phyloP scores from a whole-genome alignment of 2,797 vertebrate species.

The Cossypha dichroa region DNA sequence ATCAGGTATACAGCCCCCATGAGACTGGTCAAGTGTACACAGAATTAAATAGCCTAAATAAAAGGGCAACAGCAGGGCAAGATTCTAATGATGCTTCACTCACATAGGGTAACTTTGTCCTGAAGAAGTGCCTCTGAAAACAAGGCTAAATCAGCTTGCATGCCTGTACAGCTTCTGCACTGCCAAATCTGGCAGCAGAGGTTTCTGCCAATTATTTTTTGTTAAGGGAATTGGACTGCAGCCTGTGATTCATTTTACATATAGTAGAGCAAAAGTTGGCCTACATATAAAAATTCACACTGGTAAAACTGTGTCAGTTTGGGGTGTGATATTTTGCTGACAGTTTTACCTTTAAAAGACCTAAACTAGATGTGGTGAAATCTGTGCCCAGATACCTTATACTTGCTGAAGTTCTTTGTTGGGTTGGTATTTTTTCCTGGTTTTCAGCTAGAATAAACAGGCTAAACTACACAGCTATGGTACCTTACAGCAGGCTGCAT shows the following conservation, averaged over 20 bases:
- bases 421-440: not conserved
- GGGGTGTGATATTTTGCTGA: slow-evolving; percentile 60
- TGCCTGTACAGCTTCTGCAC: not conserved
- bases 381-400: not conserved
- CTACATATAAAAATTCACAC: slow-evolving; percentile 60
- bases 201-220: slow-evolving; percentile 55
- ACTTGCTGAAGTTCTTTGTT: not conserved
- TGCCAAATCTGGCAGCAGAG: slow-evolving; percentile 37
- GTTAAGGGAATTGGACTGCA: slow-evolving; percentile 39
- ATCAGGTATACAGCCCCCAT: not conserved
- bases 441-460: not conserved
- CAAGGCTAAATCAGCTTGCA: not conserved
- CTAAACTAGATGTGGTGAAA: slow-evolving; percentile 19
- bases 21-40: not conserved
- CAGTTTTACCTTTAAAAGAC: slow-evolving; percentile 57
- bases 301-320: slow-evolving; percentile 50
- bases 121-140: not conserved
- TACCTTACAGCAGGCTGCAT: not conserved
- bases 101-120: not conserved
- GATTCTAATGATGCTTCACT: not conserved
- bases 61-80: not conserved
- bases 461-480: not conserved
- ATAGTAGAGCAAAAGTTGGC: slow-evolving; percentile 44
- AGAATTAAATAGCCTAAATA: not conserved
- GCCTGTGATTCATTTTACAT: slow-evolving; percentile 48